These are phyloP conservation scores for Poeciliopsis infans DNA, from an alignment of 2,797 vertebrate species.

Conservation along the genomic window DNA sequence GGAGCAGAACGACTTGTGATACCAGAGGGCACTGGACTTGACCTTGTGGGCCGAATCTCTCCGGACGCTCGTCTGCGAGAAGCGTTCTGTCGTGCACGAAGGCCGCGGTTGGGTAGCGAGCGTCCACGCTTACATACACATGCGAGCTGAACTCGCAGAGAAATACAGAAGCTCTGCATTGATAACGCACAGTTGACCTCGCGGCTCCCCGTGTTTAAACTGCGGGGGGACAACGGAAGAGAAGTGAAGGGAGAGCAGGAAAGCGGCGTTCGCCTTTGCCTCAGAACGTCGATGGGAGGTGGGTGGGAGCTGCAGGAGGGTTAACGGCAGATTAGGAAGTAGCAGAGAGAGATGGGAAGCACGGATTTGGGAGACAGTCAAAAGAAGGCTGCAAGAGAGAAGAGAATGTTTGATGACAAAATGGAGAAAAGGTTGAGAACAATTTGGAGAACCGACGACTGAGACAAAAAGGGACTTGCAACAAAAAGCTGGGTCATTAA, in stretches of 20 bases:
- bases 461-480: constrained; percentile 21
- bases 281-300: constrained; percentile 40
- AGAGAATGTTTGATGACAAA: constrained; percentile 25
- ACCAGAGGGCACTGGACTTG: constrained; percentile 68
- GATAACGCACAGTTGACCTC: constrained; percentile 70
- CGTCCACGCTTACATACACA: constrained; percentile 36
- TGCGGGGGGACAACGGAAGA: constrained; percentile 33
- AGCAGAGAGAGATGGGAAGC: constrained; percentile 39
- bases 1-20: constrained; percentile 73
- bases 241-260: constrained; percentile 31
- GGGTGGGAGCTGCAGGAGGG: constrained; percentile 29
- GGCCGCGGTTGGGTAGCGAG: constrained; percentile 18
- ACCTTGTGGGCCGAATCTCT: constrained; percentile 72
- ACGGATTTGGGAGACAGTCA: constrained; percentile 34
- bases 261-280: constrained; percentile 33
- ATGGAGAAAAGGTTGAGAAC: constrained; percentile 25
- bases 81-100: constrained; percentile 14
- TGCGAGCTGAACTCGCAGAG: constrained; percentile 43
- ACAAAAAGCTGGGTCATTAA: constrained; percentile 72
- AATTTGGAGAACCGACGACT: not conserved
- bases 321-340: constrained; percentile 53
- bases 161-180: constrained; percentile 40
- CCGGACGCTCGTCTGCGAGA: constrained; percentile 58
- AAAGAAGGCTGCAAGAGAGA: constrained; percentile 25
- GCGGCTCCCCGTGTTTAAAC: constrained; percentile 56